A percentile compares a stretch with the other conserved stretches of the same genome.
These are phyloP conservation scores for Papilio gigon DNA, from an alignment of 2,888 invertebrate genomes.

Conservation along the genomic window DNA sequence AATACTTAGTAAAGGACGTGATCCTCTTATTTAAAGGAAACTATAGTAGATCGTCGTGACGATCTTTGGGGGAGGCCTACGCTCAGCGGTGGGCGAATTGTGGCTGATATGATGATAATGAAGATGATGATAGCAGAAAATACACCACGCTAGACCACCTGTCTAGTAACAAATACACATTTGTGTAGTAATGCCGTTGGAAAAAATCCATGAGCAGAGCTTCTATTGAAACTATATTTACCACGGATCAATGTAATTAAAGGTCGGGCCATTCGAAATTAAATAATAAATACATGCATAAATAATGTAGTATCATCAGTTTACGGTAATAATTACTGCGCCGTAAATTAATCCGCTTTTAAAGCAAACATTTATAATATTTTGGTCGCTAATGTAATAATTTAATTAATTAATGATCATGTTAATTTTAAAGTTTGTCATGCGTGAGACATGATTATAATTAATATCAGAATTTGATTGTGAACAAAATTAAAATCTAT, in stretches of 20 bases:
- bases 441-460: not conserved
- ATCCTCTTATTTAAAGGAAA: not conserved
- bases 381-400: constrained; percentile 14
- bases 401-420: constrained; percentile 16
- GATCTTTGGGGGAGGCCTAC: no score
- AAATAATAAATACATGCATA: not conserved
- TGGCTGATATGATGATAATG: no score
- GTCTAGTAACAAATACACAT: no score
- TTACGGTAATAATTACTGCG: not conserved
- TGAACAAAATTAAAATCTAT: not conserved
- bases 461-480: not conserved
- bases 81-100: no score
- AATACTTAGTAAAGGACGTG: no score
- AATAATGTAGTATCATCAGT: not conserved
- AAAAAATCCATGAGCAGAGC: not conserved
- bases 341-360: constrained; percentile 14
- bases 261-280: not conserved
- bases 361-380: constrained; percentile 9
- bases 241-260: not conserved
- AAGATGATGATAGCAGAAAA: no score
- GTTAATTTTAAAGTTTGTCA: constrained; percentile 3
- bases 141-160: no score
- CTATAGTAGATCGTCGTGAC: no score
- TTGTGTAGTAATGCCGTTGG: not conserved
- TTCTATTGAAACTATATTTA: not conserved